Evolutionary conservation across 2,113 vertebrate genomes (phyloP).

Genomic region (Etheostoma cragini): DNA sequence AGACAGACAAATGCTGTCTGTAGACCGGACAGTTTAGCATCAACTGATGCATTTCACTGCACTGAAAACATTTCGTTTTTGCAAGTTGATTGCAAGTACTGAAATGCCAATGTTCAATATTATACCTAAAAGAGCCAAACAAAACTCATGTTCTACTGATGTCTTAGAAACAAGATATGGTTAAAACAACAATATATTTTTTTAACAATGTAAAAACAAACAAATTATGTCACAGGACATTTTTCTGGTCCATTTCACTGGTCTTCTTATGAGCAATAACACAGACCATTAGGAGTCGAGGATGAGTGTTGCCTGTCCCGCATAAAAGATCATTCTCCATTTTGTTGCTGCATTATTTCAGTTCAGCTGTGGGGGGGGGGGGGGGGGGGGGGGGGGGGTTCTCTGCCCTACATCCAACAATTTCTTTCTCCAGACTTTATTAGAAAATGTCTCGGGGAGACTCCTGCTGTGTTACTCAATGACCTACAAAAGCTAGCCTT

Average conservation of each 20-base stretch:
- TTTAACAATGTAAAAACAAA: not conserved
- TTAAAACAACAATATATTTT: not conserved
- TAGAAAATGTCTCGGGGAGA: slow-evolving; percentile 29
- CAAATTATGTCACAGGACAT: not conserved
- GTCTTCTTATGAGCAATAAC: not conserved
- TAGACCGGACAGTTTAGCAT: not conserved
- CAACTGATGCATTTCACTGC: not conserved
- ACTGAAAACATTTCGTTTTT: slow-evolving; percentile 6
- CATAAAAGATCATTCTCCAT: slow-evolving; percentile 20
- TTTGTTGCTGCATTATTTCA: slow-evolving; percentile 18
- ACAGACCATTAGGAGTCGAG: not conserved
- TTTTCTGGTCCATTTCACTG: not conserved
- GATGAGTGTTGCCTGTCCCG: slow-evolving; percentile 1
- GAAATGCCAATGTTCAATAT: not conserved
- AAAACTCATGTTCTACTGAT: not conserved
- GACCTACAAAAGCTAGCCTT: slow-evolving; percentile 15
- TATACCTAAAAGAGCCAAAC: not conserved
- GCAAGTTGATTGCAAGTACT: not conserved
- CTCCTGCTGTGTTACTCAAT: slow-evolving; percentile 38
- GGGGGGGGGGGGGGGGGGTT: not conserved
- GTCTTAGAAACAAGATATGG: not conserved
- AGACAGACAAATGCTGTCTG: not conserved
- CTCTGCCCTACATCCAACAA: slow-evolving; percentile 5
- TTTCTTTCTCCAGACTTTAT: slow-evolving; percentile 28
- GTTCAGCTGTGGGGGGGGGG: slow-evolving; percentile 1